Evolutionary conservation across 2,888 invertebrate species (phyloP), one percentile per base, ranked within the genome.

Genomic region (Hymenopus coronatus): DNA sequence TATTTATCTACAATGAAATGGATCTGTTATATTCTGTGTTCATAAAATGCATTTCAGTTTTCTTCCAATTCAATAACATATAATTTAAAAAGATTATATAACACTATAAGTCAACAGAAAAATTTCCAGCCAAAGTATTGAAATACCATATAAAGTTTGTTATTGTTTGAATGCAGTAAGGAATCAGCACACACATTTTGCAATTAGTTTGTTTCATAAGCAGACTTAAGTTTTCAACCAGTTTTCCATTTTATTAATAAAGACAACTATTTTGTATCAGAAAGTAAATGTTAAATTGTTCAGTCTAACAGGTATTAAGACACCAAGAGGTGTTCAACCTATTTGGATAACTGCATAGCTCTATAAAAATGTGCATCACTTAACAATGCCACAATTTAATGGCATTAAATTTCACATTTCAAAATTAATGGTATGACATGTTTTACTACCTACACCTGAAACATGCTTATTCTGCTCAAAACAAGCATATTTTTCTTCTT

Each of bases 391-490:
- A 70, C 6, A 20, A 20, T 70, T 70, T 70, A 70, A 20, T 70
- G 20, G 54, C 54, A 20, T 70, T 70, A 20, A 70, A 70, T 20
- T 70, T 70, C 54, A 70, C 25, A 25, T 70, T 70, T 70, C 54
- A 70, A 70, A 20, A 70, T 15, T 70, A 54, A 54, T 30, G 70
- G 30, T 86, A 9, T n/a, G 46, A 25, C 33, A 84, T 33, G 28
- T 30, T 84, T 84, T 28, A 84, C 33, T 28, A 84, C 84, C 86
- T 28, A 70, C 81, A 86, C 86, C 86, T 86, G 85, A 85, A 70
- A 70, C 85, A 85, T 70, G 28, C 82, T 82, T 82, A 40, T 28
- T 33, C n/a, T 7, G 15, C 28, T 30, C 15, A 14, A n/a, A 82
- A 82, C 81, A 87, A 87, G 87, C 87, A 27, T 87, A 33, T 40